Percentiles rank a stretch among this genome's conserved stretches.
Conservation (phyloP, 2,113 vertebrate genomes). For the Osmerus mordax region DNA sequence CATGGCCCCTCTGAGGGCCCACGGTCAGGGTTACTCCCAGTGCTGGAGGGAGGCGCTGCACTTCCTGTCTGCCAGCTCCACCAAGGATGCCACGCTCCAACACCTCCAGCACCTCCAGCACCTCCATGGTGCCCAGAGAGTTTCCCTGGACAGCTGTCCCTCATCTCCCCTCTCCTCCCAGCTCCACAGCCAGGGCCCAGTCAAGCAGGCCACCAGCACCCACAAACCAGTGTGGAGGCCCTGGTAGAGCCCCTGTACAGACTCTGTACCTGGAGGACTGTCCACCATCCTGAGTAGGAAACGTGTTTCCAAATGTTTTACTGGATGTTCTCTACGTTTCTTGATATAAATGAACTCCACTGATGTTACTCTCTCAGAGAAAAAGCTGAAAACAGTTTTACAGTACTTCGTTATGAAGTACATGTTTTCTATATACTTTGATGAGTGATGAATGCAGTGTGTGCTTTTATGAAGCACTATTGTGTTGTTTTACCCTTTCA, state of each 20-base stretch:
- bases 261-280: conserved; percentile 37
- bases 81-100: conserved; percentile 44
- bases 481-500: conserved; percentile 3
- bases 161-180: conserved; percentile 3
- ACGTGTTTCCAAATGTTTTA: conserved; percentile 32
- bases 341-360: not conserved
- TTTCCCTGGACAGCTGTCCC: not conserved
- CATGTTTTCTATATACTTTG: not conserved
- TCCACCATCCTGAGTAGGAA: conserved; percentile 43
- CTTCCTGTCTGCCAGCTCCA: conserved; percentile 73
- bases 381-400: conserved; percentile 2
- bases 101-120: conserved; percentile 35
- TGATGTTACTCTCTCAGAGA: conserved; percentile 3
- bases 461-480: conserved; percentile 17
- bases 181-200: conserved; percentile 25
- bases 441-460: not conserved
- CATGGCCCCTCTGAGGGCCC: conserved; percentile 56
- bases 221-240: conserved; percentile 71
- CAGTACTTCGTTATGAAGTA: conserved; percentile 38
- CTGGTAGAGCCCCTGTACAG: conserved; percentile 61
- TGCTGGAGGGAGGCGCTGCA: conserved; percentile 56
- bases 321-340: conserved; percentile 3
- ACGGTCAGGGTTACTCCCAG: conserved; percentile 44
- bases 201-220: conserved; percentile 47
- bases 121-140: conserved; percentile 4